Evolutionary conservation across 2,797 vertebrate genomes (phyloP).

Genomic region (Coccyzus lansbergi): DNA sequence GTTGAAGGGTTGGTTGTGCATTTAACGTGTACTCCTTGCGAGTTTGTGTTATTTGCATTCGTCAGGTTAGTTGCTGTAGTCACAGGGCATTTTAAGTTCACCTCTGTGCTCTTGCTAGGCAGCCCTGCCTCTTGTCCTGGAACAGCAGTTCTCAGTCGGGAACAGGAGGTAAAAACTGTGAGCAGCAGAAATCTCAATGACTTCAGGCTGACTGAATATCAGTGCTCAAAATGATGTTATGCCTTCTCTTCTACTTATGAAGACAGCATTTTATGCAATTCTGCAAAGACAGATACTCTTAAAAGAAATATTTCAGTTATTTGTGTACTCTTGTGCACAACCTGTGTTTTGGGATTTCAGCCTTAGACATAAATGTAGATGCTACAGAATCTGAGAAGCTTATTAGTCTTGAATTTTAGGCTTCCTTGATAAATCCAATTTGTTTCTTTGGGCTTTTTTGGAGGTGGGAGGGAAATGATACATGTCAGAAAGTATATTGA

Average conservation of each 20-base stretch:
- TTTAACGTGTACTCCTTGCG: too few species aligned
- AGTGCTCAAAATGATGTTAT: neutral
- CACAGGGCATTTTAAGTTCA: neutral
- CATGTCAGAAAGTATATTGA: neutral
- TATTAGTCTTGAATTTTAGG: neutral
- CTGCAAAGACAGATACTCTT: neutral
- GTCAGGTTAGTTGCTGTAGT: neutral
- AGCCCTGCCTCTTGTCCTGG: neutral
- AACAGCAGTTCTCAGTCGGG: neutral
- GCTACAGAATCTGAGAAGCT: neutral
- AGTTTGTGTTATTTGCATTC: neutral
- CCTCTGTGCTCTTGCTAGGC: rapidly evolving
- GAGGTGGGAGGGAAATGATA: neutral
- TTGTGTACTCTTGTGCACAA: neutral
- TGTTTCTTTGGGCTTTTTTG: neutral
- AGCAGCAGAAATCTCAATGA: rapidly evolving
- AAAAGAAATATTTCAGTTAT: neutral
- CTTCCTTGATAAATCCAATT: neutral
- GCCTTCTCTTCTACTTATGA: neutral
- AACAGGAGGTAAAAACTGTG: neutral
- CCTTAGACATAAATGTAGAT: neutral
- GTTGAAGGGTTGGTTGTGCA: neutral
- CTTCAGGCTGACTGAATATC: neutral
- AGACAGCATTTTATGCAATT: neutral
- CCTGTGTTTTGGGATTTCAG: neutral